Base-by-base conservation (phyloP, 1,140 invertebrate species). In the Procambarus virginalis region DNA sequence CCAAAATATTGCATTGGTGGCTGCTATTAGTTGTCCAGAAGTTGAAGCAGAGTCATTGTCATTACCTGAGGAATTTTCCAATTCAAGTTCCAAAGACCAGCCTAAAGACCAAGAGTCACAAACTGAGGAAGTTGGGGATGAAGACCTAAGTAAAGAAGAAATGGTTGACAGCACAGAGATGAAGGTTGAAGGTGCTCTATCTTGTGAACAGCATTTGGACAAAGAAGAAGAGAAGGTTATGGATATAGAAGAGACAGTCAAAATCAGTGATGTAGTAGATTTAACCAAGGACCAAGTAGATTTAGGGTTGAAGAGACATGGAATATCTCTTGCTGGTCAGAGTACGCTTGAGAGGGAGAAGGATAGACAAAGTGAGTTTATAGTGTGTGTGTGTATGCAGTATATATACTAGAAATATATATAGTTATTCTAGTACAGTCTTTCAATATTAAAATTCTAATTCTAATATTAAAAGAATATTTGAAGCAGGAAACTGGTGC, bases 351-450 rank as follows among this genome's bases (percentile, higher is more conserved):
- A 90, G n/a, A 90, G 60, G 46, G 89, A 90, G 48, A 90, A 90
- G 70, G 89, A 90, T 51, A 79, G 89, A 55, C 89, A 90, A 49
- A 90, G 89, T 90, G 70, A 90, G 89, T 86, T 34, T 46, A 70
- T 55, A 55, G 8, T 55, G 51, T 55, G 51, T 55, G 51, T 55
- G 51, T 55, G 4, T 55, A 5, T 55, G 12, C 4, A 55, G 51
- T 55, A 55, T 12, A 55, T 55, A 9, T 55, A 12, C 51, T 34
- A 34, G 34, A 34, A 34, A 34, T 34, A 34, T 34, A 34, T 34
- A 34, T 34, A 34, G 34, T 34, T 34, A 34, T 34, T 34, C 34
- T 34, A 34, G 0, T 34, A 34, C 34, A 34, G 34, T 34, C 0
- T 34, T 1, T 34, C 1, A 34, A 34, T 34, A 34, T 34, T 34